Evolutionary conservation across 1,140 invertebrate genomes (phyloP).

Genomic region (Epicauta chinensis): DNA sequence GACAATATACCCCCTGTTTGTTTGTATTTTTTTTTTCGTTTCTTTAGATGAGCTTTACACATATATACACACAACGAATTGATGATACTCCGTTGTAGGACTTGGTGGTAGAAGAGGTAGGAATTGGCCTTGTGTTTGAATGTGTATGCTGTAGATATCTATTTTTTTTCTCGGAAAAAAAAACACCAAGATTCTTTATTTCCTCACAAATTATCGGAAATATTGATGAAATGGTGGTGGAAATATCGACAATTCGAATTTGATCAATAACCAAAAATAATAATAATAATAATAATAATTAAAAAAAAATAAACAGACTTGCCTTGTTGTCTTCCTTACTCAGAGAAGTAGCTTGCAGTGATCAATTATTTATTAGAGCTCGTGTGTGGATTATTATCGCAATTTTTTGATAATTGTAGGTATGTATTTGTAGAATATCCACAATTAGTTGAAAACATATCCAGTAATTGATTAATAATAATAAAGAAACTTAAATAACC

Average conservation of each 20-base stretch:
- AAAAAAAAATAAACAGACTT: slow-evolving; percentile 13
- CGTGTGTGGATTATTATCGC: slow-evolving; percentile 7
- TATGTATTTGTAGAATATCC: no score
- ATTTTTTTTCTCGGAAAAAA: not conserved
- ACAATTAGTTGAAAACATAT: slow-evolving; percentile 17
- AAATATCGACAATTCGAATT: no score
- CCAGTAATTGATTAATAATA: slow-evolving; percentile 9
- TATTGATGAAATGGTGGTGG: no score
- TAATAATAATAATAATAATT: no score
- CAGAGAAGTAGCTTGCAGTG: not conserved
- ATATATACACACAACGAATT: no score
- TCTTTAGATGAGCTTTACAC: no score
- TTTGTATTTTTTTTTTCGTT: not conserved
- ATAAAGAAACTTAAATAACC: no score
- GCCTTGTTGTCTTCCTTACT: slow-evolving; percentile 33
- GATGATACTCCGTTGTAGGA: slow-evolving; percentile 8
- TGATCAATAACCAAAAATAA: no score
- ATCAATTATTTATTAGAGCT: slow-evolving; percentile 7
- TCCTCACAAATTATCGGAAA: no score
- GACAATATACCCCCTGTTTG: not conserved
- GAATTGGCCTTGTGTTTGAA: slow-evolving; percentile 31
- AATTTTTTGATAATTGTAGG: slow-evolving; percentile 11
- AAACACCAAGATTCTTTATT: no score
- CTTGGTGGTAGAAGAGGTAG: slow-evolving; percentile 28
- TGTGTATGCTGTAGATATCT: slow-evolving; percentile 31